Conservation (phyloP, 2,888 invertebrate genomes). For the Rhabditoides inermis region DNA sequence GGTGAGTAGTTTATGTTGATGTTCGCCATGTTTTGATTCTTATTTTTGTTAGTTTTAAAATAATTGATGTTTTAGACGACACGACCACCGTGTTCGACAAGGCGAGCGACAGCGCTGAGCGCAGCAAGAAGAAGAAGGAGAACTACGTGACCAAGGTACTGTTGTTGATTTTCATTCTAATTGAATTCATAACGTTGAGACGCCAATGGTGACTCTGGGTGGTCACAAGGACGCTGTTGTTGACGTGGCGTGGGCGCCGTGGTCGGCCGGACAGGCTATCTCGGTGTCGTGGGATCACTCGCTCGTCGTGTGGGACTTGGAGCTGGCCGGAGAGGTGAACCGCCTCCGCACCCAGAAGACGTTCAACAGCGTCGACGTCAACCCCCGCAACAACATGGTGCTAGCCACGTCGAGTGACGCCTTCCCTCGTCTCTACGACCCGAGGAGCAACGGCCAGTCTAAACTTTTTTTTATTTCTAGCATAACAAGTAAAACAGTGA, state of each 20-base stretch:
- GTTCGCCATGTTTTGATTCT: not conserved
- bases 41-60: not conserved
- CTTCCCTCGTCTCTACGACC: constrained; percentile 82
- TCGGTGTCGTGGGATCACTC: constrained; percentile 93
- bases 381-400: constrained; percentile 66
- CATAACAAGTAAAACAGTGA: not conserved
- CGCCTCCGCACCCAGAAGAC: constrained; percentile 56
- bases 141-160: constrained; percentile 27
- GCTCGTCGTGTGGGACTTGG: constrained; percentile 81
- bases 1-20: constrained; percentile 3
- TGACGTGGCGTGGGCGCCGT: constrained; percentile 74
- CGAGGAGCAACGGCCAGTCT: constrained; percentile 64
- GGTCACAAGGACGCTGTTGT: constrained; percentile 81
- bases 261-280: constrained; percentile 63
- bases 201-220: constrained; percentile 73
- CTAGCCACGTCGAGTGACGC: constrained; percentile 83
- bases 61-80: constrained; percentile 12
- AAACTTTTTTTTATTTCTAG: not conserved
- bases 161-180: not conserved
- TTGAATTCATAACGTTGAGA: constrained; percentile 12
- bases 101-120: constrained; percentile 15
- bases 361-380: constrained; percentile 77
- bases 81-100: constrained; percentile 20
- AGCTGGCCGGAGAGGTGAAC: constrained; percentile 34
- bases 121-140: constrained; percentile 22